Base-by-base conservation (phyloP, 2,797 vertebrate species). In the Danio aesculapii region DNA sequence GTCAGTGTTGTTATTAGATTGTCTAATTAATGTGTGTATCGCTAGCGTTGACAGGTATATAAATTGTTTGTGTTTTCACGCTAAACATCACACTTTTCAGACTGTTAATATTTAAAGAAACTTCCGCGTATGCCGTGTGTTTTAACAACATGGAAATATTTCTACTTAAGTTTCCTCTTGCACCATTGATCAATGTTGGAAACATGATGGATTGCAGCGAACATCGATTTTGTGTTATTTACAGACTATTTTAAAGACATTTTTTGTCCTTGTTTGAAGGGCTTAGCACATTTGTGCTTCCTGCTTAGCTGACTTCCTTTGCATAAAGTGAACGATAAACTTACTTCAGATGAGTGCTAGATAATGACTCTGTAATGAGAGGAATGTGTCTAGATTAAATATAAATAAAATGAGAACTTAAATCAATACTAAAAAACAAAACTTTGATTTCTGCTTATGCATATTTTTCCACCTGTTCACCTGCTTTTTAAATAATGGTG, bases 251-350 rank as follows among this genome's bases (percentile, higher is more conserved):
- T 53, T 58, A 17, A 14, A 5, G 10, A 57, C 67, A 7, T 14
- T 19, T 17, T 6, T 19, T 57, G 9, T 16, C 8, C 19, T 12
- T 47, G 50, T n/a, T 21, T 74, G 55, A 21, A 46, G 30, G 13
- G 11, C 13, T 63, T 30, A 52, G 44, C 44, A 17, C 53, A 55
- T 64, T 52, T 41, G 30, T 75, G 46, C 85, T 86, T 86, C 85
- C 85, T 86, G 85, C 62, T 82, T 82, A 72, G 44, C 5, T 50
- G 47, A 77, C 85, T 84, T 82, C 62, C 72, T 84, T 80, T 71
- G 57, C 59, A 75, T 79, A 8, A 68, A 75, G 50, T 57, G 50
- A 66, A 67, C 50, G 11, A 19, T 73, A 14, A n/a, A 43, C 52
- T 63, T 39, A 1, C 6, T 17, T 67, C 44, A 6, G 17, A 58